Percentiles rank a stretch among this genome's conserved stretches.
phyloP scores from a whole-genome alignment of 2,888 invertebrate genomes.

The Meteorus colon region DNA sequence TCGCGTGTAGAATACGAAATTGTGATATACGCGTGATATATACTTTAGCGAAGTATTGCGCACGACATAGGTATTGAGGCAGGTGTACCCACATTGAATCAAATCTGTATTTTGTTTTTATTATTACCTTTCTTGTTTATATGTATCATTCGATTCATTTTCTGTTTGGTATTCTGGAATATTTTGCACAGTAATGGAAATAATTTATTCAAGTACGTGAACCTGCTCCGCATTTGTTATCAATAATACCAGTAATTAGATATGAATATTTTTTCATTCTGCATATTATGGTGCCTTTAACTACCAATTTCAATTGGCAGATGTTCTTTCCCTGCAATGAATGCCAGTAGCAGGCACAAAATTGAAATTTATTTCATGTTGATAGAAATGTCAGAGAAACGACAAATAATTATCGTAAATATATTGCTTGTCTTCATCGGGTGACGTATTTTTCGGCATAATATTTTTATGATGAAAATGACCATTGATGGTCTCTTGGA shows the following conservation, averaged over 20 bases:
- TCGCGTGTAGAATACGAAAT: slow-evolving; percentile 52
- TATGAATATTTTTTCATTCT: not conserved
- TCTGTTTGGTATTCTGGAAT: not conserved
- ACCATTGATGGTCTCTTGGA: slow-evolving; percentile 1
- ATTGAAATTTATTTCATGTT: not conserved
- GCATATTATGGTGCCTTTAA: not conserved
- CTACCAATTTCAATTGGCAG: slow-evolving; percentile 13
- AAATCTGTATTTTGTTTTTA: not conserved
- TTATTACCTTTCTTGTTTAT: slow-evolving; percentile 43
- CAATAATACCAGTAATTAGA: not conserved
- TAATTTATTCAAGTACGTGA: not conserved
- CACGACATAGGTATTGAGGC: slow-evolving; percentile 31
- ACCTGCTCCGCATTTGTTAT: not conserved
- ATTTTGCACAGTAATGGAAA: not conserved
- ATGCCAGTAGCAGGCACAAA: not conserved
- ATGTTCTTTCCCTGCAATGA: slow-evolving; percentile 1
- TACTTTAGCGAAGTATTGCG: slow-evolving; percentile 10
- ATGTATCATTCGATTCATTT: slow-evolving; percentile 11
- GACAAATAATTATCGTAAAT: not conserved
- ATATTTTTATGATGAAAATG: not conserved
- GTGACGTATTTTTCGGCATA: not conserved
- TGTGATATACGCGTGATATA: slow-evolving; percentile 44
- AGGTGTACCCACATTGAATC: slow-evolving; percentile 44
- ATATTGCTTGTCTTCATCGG: not conserved
- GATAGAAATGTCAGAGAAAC: too few relatives aligned